Evolutionary conservation across 2,113 vertebrate species (phyloP).

Genomic region (Pao palembangensis): DNA sequence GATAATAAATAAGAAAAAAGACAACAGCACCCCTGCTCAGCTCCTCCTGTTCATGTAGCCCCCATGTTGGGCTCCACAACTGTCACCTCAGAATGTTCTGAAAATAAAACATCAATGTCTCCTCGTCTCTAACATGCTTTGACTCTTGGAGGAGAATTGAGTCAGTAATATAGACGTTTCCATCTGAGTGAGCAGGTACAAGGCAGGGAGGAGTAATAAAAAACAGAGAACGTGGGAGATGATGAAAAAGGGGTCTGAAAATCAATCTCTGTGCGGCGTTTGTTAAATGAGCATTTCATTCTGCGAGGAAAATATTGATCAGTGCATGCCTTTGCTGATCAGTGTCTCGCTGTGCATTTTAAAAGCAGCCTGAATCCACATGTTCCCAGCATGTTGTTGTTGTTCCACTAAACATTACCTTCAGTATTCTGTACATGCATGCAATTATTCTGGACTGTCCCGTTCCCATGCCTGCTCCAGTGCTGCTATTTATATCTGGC

Average conservation of each 20-base stretch:
- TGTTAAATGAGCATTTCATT: slow-evolving; percentile 1
- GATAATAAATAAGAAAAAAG: slow-evolving; percentile 3
- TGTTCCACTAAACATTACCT: slow-evolving; percentile 7
- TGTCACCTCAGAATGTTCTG: slow-evolving; percentile 34
- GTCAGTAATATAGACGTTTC: slow-evolving; percentile 3
- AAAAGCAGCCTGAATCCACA: not conserved
- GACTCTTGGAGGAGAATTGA: too few species aligned
- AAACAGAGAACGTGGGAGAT: slow-evolving; percentile 14
- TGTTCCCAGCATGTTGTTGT: slow-evolving; percentile 18
- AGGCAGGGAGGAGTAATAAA: slow-evolving; percentile 23
- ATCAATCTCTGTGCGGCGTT: slow-evolving; percentile 8
- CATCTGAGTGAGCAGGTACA: slow-evolving; percentile 13
- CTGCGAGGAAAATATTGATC: not conserved
- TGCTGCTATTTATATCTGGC: slow-evolving; percentile 64
- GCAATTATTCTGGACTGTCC: slow-evolving; percentile 54
- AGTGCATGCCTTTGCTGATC: slow-evolving; percentile 4
- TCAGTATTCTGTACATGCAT: slow-evolving; percentile 31
- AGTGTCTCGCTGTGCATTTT: not conserved
- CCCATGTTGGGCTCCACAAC: slow-evolving; percentile 11
- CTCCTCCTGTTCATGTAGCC: slow-evolving; percentile 6
- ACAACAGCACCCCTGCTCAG: slow-evolving; percentile 1
- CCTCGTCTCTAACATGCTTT: too few species aligned
- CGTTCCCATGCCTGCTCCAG: slow-evolving; percentile 48
- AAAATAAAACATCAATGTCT: slow-evolving; percentile 6
- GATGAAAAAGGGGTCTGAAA: slow-evolving; percentile 17